phyloP scores from a whole-genome alignment of 2,797 vertebrate species.

The Paguma larvata region DNA sequence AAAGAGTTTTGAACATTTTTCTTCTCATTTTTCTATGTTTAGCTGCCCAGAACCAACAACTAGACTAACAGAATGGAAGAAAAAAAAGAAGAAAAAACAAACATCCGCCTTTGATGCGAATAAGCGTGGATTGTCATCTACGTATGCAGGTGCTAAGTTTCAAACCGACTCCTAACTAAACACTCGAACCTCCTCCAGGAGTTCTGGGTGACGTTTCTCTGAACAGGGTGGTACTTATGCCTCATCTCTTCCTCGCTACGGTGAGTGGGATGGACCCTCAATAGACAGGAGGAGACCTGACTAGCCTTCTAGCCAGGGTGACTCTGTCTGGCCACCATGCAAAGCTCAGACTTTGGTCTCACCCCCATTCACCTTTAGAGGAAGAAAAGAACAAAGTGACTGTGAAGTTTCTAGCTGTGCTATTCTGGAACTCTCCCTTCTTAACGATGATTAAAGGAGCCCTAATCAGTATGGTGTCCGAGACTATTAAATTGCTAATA shows the following conservation, averaged over 20 bases:
- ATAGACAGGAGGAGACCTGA: neutral
- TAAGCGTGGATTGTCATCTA: neutral
- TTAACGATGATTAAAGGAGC: constrained; percentile 56
- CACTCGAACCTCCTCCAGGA: neutral
- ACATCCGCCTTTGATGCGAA: neutral
- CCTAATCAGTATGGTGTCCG: neutral
- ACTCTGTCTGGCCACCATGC: accelerated
- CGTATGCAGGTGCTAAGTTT: neutral
- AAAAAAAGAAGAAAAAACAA: neutral
- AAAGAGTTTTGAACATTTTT: neutral
- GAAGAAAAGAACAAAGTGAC: neutral
- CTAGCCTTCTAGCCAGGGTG: no score
- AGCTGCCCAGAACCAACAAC: neutral
- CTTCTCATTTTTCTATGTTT: neutral
- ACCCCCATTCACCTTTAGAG: neutral
- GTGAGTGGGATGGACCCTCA: neutral
- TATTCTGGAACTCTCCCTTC: neutral
- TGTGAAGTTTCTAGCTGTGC: neutral
- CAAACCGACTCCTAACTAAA: neutral
- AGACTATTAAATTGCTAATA: constrained; percentile 43
- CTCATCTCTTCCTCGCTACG: neutral
- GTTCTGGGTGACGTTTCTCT: neutral
- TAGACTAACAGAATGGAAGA: neutral
- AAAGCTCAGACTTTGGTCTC: accelerated
- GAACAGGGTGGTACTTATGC: neutral